Evolutionary conservation across 2,797 vertebrate species (phyloP).

Genomic region (Pogoniulus pusillus): DNA sequence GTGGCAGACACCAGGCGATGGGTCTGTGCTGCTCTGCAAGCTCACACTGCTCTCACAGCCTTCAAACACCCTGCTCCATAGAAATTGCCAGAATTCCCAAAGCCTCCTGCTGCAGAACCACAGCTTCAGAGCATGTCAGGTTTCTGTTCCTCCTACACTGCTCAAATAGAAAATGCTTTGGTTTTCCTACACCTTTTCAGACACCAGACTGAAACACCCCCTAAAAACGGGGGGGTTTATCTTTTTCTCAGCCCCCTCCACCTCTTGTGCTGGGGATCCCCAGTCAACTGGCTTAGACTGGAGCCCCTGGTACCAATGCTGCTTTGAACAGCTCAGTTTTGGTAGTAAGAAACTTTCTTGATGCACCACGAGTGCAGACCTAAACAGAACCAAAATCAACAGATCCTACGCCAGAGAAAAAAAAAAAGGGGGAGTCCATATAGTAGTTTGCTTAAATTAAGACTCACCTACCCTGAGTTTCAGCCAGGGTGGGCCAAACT

Average conservation of each 20-base stretch:
- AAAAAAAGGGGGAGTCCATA: too few relatives aligned
- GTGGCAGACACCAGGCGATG: not conserved
- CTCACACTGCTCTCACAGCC: not conserved
- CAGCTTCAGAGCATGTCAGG: not conserved
- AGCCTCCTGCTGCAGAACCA: not conserved
- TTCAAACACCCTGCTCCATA: not conserved
- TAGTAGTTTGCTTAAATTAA: not conserved
- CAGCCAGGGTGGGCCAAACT: not conserved
- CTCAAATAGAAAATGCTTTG: not conserved
- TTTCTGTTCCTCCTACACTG: not conserved
- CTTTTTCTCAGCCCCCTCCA: not conserved
- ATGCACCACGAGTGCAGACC: not conserved
- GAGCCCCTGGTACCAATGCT: not conserved
- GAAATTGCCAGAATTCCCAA: not conserved
- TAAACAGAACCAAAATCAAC: not conserved
- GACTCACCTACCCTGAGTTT: not conserved
- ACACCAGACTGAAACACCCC: too few relatives aligned
- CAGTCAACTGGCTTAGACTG: not conserved
- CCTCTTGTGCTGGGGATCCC: not conserved
- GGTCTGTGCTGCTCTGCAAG: not conserved
- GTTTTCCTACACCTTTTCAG: not conserved
- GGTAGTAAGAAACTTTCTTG: not conserved
- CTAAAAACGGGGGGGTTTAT: not conserved
- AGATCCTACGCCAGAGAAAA: not conserved
- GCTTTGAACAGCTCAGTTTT: not conserved